Evolutionary conservation across 2,888 invertebrate species (phyloP).

Genomic region (Melipona bicolor): DNA sequence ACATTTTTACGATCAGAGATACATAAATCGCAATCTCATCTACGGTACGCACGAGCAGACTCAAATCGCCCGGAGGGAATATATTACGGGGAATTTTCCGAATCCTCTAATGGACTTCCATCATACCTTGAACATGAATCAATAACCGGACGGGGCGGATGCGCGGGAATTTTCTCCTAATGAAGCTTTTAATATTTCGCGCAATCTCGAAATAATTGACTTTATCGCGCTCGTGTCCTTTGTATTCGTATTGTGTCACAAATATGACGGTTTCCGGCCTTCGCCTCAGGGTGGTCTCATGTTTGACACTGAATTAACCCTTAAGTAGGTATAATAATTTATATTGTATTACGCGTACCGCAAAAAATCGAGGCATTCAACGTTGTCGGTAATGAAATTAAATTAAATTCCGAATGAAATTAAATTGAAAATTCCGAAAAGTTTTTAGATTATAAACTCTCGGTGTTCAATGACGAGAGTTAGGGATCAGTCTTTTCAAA

Average conservation of each 20-base stretch:
- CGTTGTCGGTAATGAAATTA: too few species aligned
- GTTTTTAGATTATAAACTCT: too few species aligned
- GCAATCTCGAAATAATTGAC: not conserved
- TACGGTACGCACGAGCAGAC: conserved; percentile 20
- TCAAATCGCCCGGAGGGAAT: conserved; percentile 11
- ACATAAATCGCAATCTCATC: conserved; percentile 33
- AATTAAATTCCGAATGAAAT: too few species aligned
- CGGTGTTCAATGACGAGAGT: too few species aligned
- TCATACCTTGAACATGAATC: conserved; percentile 12
- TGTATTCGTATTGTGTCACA: not conserved
- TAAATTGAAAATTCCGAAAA: too few species aligned
- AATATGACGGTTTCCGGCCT: not conserved
- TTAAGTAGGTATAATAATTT: too few species aligned
- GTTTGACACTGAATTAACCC: too few species aligned
- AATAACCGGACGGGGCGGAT: conserved; percentile 13
- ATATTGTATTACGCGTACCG: too few species aligned
- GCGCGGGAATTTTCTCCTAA: conserved; percentile 12
- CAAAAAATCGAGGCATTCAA: too few species aligned
- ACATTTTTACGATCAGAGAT: conserved; percentile 2
- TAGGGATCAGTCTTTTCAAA: too few species aligned
- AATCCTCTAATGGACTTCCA: conserved; percentile 30
- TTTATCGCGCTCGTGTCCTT: not conserved
- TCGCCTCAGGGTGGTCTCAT: too few species aligned
- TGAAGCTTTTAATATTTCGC: conserved; percentile 7
- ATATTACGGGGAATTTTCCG: conserved; percentile 26